These are phyloP conservation scores for Lasaia peninsularis DNA, from an alignment of 1,140 invertebrate genomes.

Conservation along the genomic window DNA sequence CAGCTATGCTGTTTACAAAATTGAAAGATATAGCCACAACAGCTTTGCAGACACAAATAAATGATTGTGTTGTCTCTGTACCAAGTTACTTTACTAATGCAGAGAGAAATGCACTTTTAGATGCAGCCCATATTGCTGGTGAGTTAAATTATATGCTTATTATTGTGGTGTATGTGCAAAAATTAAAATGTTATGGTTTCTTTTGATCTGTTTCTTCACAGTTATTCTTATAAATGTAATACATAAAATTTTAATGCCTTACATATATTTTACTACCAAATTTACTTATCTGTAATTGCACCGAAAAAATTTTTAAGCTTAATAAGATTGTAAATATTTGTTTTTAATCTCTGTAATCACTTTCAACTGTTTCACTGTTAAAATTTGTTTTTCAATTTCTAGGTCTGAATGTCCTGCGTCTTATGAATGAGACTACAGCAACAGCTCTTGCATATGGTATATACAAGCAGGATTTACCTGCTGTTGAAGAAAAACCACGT, in stretches of 20 bases:
- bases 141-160: slow-evolving; percentile 26
- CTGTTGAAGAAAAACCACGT: slow-evolving; percentile 89
- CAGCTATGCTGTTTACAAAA: slow-evolving; percentile 98
- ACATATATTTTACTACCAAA: too few species aligned
- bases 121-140: slow-evolving; percentile 90
- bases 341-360: too few species aligned
- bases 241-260: too few species aligned
- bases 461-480: slow-evolving; percentile 96
- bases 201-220: too few species aligned
- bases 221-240: too few species aligned
- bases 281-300: too few species aligned
- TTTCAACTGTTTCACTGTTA: background rate
- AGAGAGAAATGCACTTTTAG: slow-evolving; percentile 93
- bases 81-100: slow-evolving; percentile 96
- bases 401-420: slow-evolving; percentile 94
- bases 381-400: slow-evolving; percentile 5
- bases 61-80: slow-evolving; percentile 98
- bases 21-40: slow-evolving; percentile 93
- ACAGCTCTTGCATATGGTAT: slow-evolving; percentile 97
- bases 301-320: too few species aligned
- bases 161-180: background rate
- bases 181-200: too few species aligned
- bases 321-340: too few species aligned
- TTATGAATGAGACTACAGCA: slow-evolving; percentile 98
- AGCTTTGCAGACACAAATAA: slow-evolving; percentile 93